These are phyloP conservation scores for Psophia crepitans DNA, from an alignment of 2,113 vertebrate species.

Conservation along the genomic window DNA sequence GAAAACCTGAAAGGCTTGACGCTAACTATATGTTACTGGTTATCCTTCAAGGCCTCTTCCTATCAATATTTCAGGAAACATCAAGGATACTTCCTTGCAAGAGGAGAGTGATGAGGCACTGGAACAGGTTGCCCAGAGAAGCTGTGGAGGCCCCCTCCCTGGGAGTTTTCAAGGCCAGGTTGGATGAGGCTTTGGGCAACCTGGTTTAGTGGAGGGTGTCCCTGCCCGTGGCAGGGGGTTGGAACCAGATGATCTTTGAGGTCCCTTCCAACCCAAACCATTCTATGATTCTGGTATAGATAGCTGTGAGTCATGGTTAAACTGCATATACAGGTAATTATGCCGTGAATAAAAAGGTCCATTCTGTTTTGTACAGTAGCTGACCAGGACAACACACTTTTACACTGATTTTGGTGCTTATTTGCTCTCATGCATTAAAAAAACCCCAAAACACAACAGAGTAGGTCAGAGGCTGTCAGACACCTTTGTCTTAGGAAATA, in stretches of 20 bases:
- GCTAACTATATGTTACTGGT: not conserved
- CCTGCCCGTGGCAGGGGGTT: too few relatives aligned
- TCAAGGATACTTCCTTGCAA: not conserved
- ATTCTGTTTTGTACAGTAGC: not conserved
- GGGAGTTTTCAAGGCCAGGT: too few relatives aligned
- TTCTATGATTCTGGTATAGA: not conserved
- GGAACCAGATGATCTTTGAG: too few relatives aligned
- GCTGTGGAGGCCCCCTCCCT: too few relatives aligned
- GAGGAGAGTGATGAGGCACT: not conserved
- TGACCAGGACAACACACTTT: not conserved
- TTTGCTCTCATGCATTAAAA: not conserved
- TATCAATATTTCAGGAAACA: not conserved
- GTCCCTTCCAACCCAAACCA: too few relatives aligned
- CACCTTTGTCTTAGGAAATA: not conserved
- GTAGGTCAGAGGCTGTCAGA: not conserved
- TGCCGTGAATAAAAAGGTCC: not conserved
- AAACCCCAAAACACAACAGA: accelerated
- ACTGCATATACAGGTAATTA: not conserved
- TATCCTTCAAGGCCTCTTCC: not conserved
- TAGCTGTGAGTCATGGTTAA: not conserved
- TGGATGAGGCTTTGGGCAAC: too few relatives aligned
- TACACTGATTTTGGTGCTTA: not conserved
- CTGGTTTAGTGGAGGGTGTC: too few relatives aligned
- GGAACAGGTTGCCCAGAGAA: too few relatives aligned
- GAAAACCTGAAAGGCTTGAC: not conserved